Conservation (phyloP, 2,113 vertebrate genomes). For the Planiliza haematocheilus region DNA sequence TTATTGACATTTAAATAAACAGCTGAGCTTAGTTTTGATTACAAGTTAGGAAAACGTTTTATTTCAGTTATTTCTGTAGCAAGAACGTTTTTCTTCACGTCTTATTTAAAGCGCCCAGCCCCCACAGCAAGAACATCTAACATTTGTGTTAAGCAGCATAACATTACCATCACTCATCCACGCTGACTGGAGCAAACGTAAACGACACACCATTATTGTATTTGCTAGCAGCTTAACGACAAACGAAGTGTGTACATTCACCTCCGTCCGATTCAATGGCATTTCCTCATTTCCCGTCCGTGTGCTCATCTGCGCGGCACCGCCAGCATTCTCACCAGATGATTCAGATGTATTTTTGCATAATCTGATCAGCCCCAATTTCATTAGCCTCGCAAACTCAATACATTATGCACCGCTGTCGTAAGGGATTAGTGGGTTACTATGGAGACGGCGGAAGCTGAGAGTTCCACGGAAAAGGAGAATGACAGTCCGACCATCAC, state of each 20-base stretch:
- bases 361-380: conserved; percentile 82
- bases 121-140: neutral
- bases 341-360: conserved; percentile 75
- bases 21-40: conserved; percentile 13
- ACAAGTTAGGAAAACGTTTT: conserved; percentile 7
- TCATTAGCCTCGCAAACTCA: conserved; percentile 79
- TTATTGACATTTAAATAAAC: conserved; percentile 20
- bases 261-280: conserved; percentile 20
- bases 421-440: conserved; percentile 71
- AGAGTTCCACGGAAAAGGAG: conserved; percentile 27
- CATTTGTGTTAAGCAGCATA: neutral
- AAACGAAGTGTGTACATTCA: neutral
- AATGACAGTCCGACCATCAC: neutral
- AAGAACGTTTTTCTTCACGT: neutral
- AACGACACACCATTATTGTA: neutral
- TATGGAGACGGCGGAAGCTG: conserved; percentile 70
- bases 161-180: conserved; percentile 2
- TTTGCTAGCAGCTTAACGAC: conserved; percentile 7
- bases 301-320: conserved; percentile 29
- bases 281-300: conserved; percentile 59
- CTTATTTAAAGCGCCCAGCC: neutral
- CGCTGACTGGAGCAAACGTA: neutral
- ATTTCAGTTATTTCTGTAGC: conserved; percentile 4
- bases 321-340: conserved; percentile 59
- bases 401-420: conserved; percentile 67